These are phyloP conservation scores for Tragelaphus scriptus DNA, from an alignment of 2,113 vertebrate species.

Conservation along the genomic window DNA sequence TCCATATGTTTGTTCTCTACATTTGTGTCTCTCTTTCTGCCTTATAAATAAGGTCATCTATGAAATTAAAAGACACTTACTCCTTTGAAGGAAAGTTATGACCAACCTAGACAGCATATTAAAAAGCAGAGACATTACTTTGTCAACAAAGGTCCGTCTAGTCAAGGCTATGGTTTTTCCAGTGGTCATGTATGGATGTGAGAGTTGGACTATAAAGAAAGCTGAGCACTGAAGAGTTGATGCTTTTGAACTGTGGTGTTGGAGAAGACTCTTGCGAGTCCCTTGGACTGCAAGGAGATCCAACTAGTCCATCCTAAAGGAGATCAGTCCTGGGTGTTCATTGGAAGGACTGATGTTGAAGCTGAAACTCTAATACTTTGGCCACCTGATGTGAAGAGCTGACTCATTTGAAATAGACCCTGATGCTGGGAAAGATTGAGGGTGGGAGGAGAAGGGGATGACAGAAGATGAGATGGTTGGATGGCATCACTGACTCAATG, in stretches of 20 bases:
- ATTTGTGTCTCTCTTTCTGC: neutral
- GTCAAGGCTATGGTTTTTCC: neutral
- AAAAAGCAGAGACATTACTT: neutral
- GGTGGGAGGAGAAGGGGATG: fast-evolving
- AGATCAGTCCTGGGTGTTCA: neutral
- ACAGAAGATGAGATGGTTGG: neutral
- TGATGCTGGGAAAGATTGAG: neutral
- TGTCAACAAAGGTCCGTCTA: neutral
- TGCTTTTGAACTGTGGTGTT: too few species aligned
- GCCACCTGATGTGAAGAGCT: neutral
- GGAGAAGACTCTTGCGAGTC: too few species aligned
- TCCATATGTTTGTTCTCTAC: neutral
- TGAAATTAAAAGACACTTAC: neutral
- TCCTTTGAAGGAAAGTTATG: neutral
- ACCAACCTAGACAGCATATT: neutral
- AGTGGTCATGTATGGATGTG: neutral
- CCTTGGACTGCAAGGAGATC: too few species aligned
- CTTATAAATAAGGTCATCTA: neutral
- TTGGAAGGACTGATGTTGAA: neutral
- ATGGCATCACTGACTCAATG: fast-evolving
- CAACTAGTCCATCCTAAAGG: too few species aligned
- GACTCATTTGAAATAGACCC: neutral
- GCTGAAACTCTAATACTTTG: neutral
- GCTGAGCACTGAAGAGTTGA: too few species aligned
- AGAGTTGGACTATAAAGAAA: neutral